Conservation (phyloP, 2,113 vertebrate species). For the Pleuronectes platessa region DNA sequence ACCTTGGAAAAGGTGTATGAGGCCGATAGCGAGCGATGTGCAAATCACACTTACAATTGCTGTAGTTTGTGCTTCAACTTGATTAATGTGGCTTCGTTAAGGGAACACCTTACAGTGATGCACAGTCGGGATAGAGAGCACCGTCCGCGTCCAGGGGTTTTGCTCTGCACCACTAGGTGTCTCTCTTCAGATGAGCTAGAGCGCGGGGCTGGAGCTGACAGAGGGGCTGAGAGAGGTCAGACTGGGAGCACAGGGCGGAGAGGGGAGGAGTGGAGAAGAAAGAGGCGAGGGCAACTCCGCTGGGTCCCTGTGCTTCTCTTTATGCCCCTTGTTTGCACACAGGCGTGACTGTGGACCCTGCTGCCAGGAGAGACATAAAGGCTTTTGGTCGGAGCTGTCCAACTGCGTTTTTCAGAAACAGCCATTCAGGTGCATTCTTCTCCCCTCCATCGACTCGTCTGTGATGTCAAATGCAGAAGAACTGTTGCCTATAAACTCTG, state of each 20-base stretch:
- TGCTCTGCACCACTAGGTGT: constrained; percentile 75
- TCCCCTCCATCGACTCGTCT: constrained; percentile 21
- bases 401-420: constrained; percentile 24
- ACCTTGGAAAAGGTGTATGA: constrained; percentile 20
- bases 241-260: background rate
- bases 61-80: constrained; percentile 57
- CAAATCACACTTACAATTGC: constrained; percentile 65
- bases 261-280: constrained; percentile 11
- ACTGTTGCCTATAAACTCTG: constrained; percentile 18
- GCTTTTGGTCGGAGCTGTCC: constrained; percentile 2
- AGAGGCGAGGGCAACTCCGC: constrained; percentile 18
- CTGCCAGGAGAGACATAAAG: background rate
- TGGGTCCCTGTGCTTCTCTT: constrained; percentile 32
- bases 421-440: constrained; percentile 15
- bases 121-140: background rate
- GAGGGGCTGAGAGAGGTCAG: constrained; percentile 60
- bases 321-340: constrained; percentile 44
- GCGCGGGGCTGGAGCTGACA: constrained; percentile 26
- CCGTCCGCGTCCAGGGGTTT: constrained; percentile 15
- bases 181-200: constrained; percentile 71
- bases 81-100: constrained; percentile 70
- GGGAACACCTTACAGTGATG: constrained; percentile 16
- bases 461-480: constrained; percentile 29
- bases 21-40: constrained; percentile 51
- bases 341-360: constrained; percentile 19